phyloP scores from a whole-genome alignment of 1,140 invertebrate species.

The Procambarus virginalis region DNA sequence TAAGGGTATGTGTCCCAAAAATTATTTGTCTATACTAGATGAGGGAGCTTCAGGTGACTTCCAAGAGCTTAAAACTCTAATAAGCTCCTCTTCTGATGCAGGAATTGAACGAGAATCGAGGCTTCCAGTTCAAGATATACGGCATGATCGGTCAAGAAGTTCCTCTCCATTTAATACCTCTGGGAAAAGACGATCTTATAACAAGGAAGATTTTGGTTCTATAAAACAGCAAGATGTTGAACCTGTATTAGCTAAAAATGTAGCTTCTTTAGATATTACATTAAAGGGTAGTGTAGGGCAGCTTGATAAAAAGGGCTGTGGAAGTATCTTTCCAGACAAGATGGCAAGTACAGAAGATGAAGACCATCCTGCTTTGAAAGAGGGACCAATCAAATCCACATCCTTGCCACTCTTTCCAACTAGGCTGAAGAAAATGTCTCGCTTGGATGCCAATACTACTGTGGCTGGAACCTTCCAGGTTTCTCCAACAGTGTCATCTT shows the following conservation, averaged over 20 bases:
- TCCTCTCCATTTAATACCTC: slow-evolving; percentile 31
- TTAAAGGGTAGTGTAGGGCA: slow-evolving; percentile 2
- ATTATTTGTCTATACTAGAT: slow-evolving; percentile 51
- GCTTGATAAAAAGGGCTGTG: slow-evolving; percentile 23
- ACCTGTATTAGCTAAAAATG: slow-evolving; percentile 59
- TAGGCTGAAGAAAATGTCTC: background rate
- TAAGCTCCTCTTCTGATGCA: slow-evolving; percentile 10
- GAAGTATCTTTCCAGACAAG: slow-evolving; percentile 49
- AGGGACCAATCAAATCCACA: background rate
- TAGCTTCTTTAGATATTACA: slow-evolving; percentile 57
- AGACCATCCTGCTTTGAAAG: background rate
- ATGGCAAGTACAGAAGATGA: background rate
- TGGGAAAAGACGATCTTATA: slow-evolving; percentile 60
- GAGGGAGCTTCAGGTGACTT: background rate
- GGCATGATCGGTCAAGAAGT: slow-evolving; percentile 43
- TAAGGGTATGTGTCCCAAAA: slow-evolving; percentile 68
- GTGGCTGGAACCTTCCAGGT: background rate
- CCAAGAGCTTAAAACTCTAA: background rate
- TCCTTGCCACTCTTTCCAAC: background rate
- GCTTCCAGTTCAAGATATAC: background rate
- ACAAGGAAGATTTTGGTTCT: slow-evolving; percentile 67
- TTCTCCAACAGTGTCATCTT: background rate
- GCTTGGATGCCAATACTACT: background rate
- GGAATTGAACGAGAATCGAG: slow-evolving; percentile 9
- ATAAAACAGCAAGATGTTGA: slow-evolving; percentile 60